Evolutionary conservation across 2,888 invertebrate species (phyloP), one percentile per base, ranked within the genome.

Genomic region (Amphiduros pacificus): DNA sequence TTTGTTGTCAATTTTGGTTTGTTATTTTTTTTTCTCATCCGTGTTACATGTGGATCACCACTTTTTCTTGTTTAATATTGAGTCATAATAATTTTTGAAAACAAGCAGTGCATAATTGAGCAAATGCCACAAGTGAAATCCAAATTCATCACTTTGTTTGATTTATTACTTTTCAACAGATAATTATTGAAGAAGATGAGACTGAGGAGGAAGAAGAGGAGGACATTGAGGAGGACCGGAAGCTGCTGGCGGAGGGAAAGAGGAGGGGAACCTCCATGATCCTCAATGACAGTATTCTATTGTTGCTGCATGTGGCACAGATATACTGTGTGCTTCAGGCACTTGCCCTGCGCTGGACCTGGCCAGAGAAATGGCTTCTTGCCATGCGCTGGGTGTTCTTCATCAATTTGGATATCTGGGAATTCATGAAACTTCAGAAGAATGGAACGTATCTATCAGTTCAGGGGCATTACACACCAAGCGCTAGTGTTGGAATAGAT

Each of bases 401-500:
- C 2, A 71, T 77, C 65, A 79, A 78, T 62, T 51, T 72, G 14
- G 79, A 79, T 67, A 63, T 73, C 11, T 79, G 77, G 79, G 78
- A 78, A 53, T 75, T 76, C 48, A 22, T 67, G 4, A 79, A 78
- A 62, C 65, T 78, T 20, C 57, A 63, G 29, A 66, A 65, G 48
- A 55, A 64, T 26, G 72, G 67, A 27, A 71, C 69, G 0, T 78
- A 73, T 62, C 64, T 65, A 20, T 71, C 71, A 56, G 62, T 76
- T 1, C 74, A 77, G 64, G 63, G 59, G 22, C 70, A 73, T 44
- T 70, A 74, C 60, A 72, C 70, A 5, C 71, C 75, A 5, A 77
- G 75, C 57, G 51, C 62, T 9, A 55, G 49, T 2, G 68, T 79
- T 36, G 67, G 70, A 2, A 59, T 75, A 9, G 60, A 63, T 9